Evolutionary conservation across 2,888 invertebrate genomes (phyloP).

Genomic region (Drosophila quasianomalipes): DNA sequence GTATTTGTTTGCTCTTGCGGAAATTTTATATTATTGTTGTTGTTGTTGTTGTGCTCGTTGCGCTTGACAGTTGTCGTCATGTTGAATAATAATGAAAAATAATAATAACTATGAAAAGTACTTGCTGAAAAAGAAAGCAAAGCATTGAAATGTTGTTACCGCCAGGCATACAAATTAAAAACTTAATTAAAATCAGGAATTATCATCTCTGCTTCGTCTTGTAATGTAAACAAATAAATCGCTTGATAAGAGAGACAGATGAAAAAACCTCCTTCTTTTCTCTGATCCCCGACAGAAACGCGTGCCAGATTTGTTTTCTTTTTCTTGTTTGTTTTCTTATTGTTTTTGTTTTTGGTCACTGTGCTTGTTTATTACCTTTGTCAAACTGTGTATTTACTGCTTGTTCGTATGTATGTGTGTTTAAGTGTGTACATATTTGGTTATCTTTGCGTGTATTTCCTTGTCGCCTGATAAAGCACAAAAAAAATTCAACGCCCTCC

Average conservation of each 20-base stretch:
- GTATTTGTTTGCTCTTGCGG: slow-evolving; percentile 45
- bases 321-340: background rate
- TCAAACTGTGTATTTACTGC: slow-evolving; percentile 32
- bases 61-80: slow-evolving; percentile 52
- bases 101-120: slow-evolving; percentile 24
- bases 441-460: slow-evolving; percentile 50
- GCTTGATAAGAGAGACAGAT: slow-evolving; percentile 36
- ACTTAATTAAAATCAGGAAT: slow-evolving; percentile 35
- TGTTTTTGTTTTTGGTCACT: slow-evolving; percentile 11
- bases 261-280: slow-evolving; percentile 7
- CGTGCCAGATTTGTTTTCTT: slow-evolving; percentile 20
- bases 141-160: slow-evolving; percentile 24
- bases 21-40: slow-evolving; percentile 29
- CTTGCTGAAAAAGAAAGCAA: slow-evolving; percentile 52
- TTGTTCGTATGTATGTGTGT: slow-evolving; percentile 8
- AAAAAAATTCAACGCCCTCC: slow-evolving; percentile 1
- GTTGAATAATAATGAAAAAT: slow-evolving; percentile 56
- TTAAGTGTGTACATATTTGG: slow-evolving; percentile 38
- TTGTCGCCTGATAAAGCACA: slow-evolving; percentile 44
- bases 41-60: slow-evolving; percentile 9
- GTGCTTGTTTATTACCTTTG: slow-evolving; percentile 26
- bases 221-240: slow-evolving; percentile 46
- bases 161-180: slow-evolving; percentile 29
- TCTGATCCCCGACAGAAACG: slow-evolving; percentile 23
- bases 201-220: slow-evolving; percentile 17